Percentiles rank a stretch among this genome's conserved stretches.
phyloP scores from a whole-genome alignment of 2,888 invertebrate species.

The Barypeithes pellucidus region DNA sequence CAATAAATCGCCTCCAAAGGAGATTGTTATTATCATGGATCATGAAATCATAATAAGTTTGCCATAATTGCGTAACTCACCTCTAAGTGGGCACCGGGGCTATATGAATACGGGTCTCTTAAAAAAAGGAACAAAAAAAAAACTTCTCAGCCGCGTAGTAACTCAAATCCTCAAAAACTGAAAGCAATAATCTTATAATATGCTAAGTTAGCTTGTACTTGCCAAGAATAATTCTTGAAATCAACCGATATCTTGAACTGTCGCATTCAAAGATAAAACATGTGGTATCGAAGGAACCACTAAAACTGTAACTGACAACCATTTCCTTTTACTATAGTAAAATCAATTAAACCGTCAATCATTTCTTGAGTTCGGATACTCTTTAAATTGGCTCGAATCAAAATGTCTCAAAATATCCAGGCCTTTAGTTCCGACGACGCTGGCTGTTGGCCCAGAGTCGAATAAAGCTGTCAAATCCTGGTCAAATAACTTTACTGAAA shows the following conservation, averaged over 20 bases:
- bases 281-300: constrained; percentile 21
- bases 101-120: too few species aligned
- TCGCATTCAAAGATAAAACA: constrained; percentile 24
- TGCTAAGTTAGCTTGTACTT: background rate
- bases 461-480: background rate
- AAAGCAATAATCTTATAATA: too few species aligned
- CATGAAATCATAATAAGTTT: too few species aligned
- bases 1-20: too few species aligned
- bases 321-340: constrained; percentile 4
- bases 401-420: background rate
- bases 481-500: constrained; percentile 17
- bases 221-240: constrained; percentile 21
- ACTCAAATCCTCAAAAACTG: too few species aligned
- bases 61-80: too few species aligned
- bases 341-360: constrained; percentile 13
- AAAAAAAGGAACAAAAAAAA: too few species aligned
- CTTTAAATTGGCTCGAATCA: background rate
- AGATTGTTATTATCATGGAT: too few species aligned
- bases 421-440: background rate
- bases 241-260: background rate
- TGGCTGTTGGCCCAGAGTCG: constrained; percentile 3
- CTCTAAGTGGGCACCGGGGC: too few species aligned
- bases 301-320: constrained; percentile 1
- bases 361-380: constrained; percentile 6
- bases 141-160: too few species aligned